Evolutionary conservation across 37 sponge, comb jelly and placozoan genomes (phyloP).

Genomic region (Halisarca cf. caerulea): DNA sequence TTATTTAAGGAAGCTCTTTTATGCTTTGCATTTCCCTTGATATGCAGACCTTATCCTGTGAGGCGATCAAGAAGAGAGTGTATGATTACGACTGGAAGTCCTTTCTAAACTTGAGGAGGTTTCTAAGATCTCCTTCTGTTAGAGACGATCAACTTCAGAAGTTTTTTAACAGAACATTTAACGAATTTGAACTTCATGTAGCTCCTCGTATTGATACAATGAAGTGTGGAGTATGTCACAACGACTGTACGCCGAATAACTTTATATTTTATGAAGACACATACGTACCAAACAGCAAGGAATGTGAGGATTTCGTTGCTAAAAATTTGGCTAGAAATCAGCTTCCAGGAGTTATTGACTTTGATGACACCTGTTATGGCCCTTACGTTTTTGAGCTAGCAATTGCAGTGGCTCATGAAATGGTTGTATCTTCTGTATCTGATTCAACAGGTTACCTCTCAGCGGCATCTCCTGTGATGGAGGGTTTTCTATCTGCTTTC

Average conservation of each 20-base stretch:
- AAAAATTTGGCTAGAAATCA: not conserved
- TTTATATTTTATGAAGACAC: not conserved
- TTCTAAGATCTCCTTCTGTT: not conserved
- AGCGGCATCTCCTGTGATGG: not conserved
- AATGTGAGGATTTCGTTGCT: too few species aligned
- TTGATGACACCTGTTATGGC: not conserved
- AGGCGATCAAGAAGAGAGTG: not conserved
- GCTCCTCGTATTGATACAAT: not conserved
- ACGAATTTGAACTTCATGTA: not conserved
- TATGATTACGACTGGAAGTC: not conserved
- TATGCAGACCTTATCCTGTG: not conserved
- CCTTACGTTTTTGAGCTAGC: slow-evolving; percentile 5
- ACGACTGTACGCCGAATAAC: not conserved
- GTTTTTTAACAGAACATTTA: not conserved
- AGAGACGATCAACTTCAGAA: not conserved
- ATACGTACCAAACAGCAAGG: too few species aligned
- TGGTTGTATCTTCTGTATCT: not conserved
- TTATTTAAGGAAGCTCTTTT: too few species aligned
- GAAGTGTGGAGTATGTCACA: not conserved
- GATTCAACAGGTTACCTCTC: not conserved
- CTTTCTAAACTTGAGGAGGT: not conserved
- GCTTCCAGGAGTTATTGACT: slow-evolving; percentile 3
- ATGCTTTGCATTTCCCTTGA: not conserved
- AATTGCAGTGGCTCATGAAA: not conserved
- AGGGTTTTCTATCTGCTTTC: not conserved